Evolutionary conservation across 2,113 vertebrate species (phyloP).

Genomic region (Camelus dromedarius): DNA sequence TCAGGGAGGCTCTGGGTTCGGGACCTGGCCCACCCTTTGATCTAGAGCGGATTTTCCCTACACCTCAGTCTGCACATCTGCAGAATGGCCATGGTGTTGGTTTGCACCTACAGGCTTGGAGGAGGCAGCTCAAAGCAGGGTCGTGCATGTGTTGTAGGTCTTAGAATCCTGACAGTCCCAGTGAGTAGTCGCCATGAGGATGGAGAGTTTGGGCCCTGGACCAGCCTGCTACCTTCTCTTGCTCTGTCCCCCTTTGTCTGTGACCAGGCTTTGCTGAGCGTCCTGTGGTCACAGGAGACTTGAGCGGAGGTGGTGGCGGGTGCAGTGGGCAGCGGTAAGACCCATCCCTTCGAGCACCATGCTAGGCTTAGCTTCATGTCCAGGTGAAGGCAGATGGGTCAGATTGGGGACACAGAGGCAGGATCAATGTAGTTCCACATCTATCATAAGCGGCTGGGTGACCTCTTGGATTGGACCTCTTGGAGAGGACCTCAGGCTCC

Average conservation of each 20-base stretch:
- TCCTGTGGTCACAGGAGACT: neutral
- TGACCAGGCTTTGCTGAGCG: neutral
- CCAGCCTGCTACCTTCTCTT: neutral
- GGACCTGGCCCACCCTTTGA: neutral
- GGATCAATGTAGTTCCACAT: fast-evolving
- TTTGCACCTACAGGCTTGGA: fast-evolving
- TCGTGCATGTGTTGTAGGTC: fast-evolving
- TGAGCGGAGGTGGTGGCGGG: fast-evolving
- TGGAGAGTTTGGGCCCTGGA: neutral
- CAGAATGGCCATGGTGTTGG: fast-evolving
- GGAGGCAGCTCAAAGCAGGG: neutral
- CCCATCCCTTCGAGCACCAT: fast-evolving
- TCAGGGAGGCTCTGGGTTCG: neutral
- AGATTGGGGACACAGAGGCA: neutral
- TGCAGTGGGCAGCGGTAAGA: neutral
- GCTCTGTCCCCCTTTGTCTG: neutral
- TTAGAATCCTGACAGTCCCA: neutral
- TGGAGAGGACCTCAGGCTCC: neutral
- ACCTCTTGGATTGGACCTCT: no score
- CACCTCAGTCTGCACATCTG: neutral
- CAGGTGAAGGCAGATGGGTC: neutral
- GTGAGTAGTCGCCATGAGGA: neutral
- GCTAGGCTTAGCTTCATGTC: no score
- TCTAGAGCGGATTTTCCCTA: fast-evolving
- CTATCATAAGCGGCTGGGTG: neutral